A percentile compares a stretch with the other conserved stretches of the same genome.
These are phyloP conservation scores for Dendroctonus valens DNA, from an alignment of 1,140 invertebrate species.

Conservation along the genomic window DNA sequence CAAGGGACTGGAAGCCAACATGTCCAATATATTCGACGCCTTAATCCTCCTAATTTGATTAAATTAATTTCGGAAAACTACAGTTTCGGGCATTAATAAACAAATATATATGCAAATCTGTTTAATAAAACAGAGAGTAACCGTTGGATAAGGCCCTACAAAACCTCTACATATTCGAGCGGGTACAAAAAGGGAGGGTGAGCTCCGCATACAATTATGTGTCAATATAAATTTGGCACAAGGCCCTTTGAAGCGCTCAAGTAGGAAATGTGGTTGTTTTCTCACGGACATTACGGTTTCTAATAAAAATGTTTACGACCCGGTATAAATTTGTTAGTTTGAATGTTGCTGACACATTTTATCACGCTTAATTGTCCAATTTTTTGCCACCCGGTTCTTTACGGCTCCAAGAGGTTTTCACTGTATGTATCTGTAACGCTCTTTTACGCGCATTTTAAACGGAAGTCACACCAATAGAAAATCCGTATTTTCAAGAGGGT, in stretches of 20 bases:
- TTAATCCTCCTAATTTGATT: not conserved
- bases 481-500: too few species aligned
- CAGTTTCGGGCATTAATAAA: slow-evolving; percentile 6
- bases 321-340: slow-evolving; percentile 29
- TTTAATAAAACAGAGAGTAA: slow-evolving; percentile 20
- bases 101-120: slow-evolving; percentile 22
- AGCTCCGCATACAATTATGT: slow-evolving; percentile 41
- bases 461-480: too few species aligned
- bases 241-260: slow-evolving; percentile 41
- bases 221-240: slow-evolving; percentile 48
- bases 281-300: slow-evolving; percentile 46
- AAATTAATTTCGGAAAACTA: slow-evolving; percentile 9
- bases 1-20: too few species aligned
- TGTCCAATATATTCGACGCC: not conserved
- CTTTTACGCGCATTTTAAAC: too few species aligned
- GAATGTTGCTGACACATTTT: slow-evolving; percentile 25
- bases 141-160: slow-evolving; percentile 11
- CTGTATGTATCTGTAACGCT: too few species aligned
- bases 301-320: slow-evolving; percentile 39
- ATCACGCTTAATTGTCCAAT: slow-evolving; percentile 22
- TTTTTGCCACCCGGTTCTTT: slow-evolving; percentile 1
- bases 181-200: slow-evolving; percentile 17
- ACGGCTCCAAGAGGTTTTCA: too few species aligned
- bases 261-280: slow-evolving; percentile 43
- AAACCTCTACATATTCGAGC: slow-evolving; percentile 11